Evolutionary conservation across 2,888 invertebrate species (phyloP).

Genomic region (Colostygia pectinataria): DNA sequence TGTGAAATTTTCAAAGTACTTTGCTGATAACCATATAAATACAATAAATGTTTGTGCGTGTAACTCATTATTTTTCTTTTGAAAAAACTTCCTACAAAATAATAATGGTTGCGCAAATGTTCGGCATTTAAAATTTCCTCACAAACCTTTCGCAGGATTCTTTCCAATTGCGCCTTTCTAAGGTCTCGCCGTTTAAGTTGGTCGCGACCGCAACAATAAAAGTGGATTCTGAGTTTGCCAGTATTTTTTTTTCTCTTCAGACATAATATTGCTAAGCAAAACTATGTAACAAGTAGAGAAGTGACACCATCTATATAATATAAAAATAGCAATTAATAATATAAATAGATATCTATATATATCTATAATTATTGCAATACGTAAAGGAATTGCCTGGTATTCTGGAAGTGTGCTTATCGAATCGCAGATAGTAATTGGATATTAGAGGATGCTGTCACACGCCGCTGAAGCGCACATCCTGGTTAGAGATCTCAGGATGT

Average conservation of each 20-base stretch:
- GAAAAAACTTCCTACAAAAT: slow-evolving; percentile 1
- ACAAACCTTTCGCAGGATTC: slow-evolving; percentile 65
- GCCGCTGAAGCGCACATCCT: slow-evolving; percentile 14
- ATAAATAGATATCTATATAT: too few species aligned
- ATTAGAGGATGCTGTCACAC: slow-evolving; percentile 37
- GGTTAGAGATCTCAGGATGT: slow-evolving; percentile 3
- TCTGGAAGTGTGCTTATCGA: slow-evolving; percentile 23
- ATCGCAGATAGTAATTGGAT: slow-evolving; percentile 38
- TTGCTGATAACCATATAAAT: slow-evolving; percentile 27
- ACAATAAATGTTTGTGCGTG: slow-evolving; percentile 12
- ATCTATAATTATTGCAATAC: slow-evolving; percentile 9
- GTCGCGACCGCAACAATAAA: slow-evolving; percentile 51
- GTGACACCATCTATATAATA: too few species aligned
- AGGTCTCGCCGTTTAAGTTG: slow-evolving; percentile 63
- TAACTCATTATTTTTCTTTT: slow-evolving; percentile 4
- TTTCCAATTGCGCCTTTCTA: slow-evolving; percentile 65
- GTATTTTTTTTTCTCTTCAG: slow-evolving; percentile 38
- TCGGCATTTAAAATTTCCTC: slow-evolving; percentile 47
- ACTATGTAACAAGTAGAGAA: too few species aligned
- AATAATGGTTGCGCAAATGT: slow-evolving; percentile 27
- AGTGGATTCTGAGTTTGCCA: slow-evolving; percentile 16
- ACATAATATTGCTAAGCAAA: background rate
- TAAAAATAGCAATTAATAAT: too few species aligned
- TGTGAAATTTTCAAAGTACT: slow-evolving; percentile 19
- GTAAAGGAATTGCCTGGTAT: slow-evolving; percentile 17